These are phyloP conservation scores for Andrena camellia DNA, from an alignment of 2,888 invertebrate species.

Conservation along the genomic window DNA sequence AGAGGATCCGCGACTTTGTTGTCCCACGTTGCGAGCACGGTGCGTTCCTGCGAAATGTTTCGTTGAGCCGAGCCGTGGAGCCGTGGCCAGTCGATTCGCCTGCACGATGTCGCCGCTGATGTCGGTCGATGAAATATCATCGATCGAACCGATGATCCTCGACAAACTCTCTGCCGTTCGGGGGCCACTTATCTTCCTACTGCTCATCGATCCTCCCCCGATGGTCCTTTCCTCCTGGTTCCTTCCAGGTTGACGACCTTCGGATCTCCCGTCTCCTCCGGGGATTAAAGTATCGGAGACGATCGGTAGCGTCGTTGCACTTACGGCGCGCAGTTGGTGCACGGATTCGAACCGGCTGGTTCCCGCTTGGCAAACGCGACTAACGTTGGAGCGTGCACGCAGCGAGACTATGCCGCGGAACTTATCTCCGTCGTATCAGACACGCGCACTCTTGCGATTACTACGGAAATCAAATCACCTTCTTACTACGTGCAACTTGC, in stretches of 20 bases:
- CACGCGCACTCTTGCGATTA: conserved; percentile 37
- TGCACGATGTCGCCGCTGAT: conserved; percentile 1
- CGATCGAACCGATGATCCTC: conserved; percentile 28
- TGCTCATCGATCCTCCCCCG: conserved; percentile 60
- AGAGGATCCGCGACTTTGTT: conserved; percentile 41
- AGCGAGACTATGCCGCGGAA: not conserved
- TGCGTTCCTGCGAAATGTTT: conserved; percentile 18
- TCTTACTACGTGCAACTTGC: conserved; percentile 67
- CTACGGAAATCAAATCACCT: conserved; percentile 34
- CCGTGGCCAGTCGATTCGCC: conserved; percentile 18
- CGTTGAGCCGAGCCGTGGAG: not conserved
- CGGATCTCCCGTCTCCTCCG: not conserved
- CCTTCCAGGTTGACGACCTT: conserved; percentile 8
- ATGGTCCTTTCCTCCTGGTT: conserved; percentile 10
- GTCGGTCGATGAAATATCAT: conserved; percentile 26
- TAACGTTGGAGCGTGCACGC: not conserved
- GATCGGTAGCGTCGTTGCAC: not conserved
- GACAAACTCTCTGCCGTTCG: conserved; percentile 24
- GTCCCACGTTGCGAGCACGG: conserved; percentile 13
- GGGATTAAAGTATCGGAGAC: not conserved
- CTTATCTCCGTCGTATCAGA: conserved; percentile 19
- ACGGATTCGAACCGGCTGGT: too few relatives aligned
- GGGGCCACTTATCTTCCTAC: conserved; percentile 30
- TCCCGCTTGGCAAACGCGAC: not conserved
- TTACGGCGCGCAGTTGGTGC: too few relatives aligned